Evolutionary conservation across 2,113 vertebrate genomes (phyloP).

Genomic region (Gambusia holbrooki): DNA sequence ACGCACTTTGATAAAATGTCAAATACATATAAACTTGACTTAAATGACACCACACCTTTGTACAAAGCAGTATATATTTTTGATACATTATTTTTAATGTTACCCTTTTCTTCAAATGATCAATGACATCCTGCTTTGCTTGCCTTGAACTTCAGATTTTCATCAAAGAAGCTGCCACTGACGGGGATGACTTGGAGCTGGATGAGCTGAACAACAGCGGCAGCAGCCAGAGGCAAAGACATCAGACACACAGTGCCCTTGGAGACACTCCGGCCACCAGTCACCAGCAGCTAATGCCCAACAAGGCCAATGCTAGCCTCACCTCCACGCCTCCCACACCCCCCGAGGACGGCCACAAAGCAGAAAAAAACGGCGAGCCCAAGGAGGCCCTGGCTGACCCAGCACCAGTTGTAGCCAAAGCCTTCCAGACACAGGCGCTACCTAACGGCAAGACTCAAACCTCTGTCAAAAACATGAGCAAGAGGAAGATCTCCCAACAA

Average conservation of each 20-base stretch:
- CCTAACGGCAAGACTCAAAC: conserved; percentile 94
- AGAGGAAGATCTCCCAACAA: conserved; percentile 96
- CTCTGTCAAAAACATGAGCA: conserved; percentile 90
- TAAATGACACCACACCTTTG: too few species aligned
- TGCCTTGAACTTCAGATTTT: conserved; percentile 73
- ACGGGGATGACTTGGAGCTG: conserved; percentile 89
- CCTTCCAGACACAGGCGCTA: conserved; percentile 92
- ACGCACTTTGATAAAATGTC: too few species aligned
- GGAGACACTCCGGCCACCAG: conserved; percentile 80
- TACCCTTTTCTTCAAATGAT: not conserved
- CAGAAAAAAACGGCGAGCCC: conserved; percentile 89
- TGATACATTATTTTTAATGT: conserved; percentile 12
- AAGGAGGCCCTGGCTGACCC: conserved; percentile 69
- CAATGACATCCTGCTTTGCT: not conserved
- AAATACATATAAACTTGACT: too few species aligned
- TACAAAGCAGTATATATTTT: too few species aligned
- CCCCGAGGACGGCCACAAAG: conserved; percentile 80
- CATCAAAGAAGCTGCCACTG: conserved; percentile 87
- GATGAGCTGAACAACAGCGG: conserved; percentile 91
- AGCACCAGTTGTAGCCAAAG: conserved; percentile 81
- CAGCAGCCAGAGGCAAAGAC: conserved; percentile 85
- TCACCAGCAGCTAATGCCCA: conserved; percentile 80
- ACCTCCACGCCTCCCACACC: conserved; percentile 79
- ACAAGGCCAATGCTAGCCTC: conserved; percentile 81
- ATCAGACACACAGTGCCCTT: conserved; percentile 48